phyloP scores from a whole-genome alignment of 2,888 invertebrate genomes.

The Nebria salina region DNA sequence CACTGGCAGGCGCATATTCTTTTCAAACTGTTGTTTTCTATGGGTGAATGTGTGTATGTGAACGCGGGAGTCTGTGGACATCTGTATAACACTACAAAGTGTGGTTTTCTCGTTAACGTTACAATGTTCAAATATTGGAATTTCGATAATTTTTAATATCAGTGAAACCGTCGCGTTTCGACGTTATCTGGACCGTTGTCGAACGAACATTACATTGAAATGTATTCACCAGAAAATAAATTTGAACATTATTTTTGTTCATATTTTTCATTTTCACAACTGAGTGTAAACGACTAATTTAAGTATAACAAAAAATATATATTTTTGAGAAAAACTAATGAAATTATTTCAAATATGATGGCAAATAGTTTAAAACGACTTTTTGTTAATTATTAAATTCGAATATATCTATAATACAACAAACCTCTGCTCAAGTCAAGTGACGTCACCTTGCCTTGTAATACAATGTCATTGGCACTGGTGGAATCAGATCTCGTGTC shows the following conservation, averaged over 20 bases:
- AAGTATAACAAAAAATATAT: too few relatives aligned
- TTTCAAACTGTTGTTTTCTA: neutral
- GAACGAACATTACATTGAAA: neutral
- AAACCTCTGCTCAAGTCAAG: conserved; percentile 90
- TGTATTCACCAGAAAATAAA: neutral
- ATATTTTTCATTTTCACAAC: too few relatives aligned
- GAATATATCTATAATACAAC: neutral
- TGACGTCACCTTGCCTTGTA: conserved; percentile 95
- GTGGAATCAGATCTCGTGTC: conserved; percentile 89
- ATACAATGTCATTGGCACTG: conserved; percentile 83
- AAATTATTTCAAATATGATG: too few relatives aligned
- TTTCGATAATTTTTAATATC: conserved; percentile 1
- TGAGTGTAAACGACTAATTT: too few relatives aligned
- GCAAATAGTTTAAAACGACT: too few relatives aligned
- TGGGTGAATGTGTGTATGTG: neutral
- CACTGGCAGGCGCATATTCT: neutral
- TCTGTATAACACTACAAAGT: neutral
- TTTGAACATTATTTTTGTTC: too few relatives aligned
- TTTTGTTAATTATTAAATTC: too few relatives aligned
- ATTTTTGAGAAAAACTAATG: too few relatives aligned
- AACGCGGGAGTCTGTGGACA: neutral
- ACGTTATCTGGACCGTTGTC: neutral
- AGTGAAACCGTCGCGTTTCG: neutral
- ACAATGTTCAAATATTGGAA: neutral
- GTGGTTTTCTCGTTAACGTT: neutral